These are phyloP conservation scores for Tribolium freemani DNA, from an alignment of 2,888 invertebrate genomes.

Conservation along the genomic window DNA sequence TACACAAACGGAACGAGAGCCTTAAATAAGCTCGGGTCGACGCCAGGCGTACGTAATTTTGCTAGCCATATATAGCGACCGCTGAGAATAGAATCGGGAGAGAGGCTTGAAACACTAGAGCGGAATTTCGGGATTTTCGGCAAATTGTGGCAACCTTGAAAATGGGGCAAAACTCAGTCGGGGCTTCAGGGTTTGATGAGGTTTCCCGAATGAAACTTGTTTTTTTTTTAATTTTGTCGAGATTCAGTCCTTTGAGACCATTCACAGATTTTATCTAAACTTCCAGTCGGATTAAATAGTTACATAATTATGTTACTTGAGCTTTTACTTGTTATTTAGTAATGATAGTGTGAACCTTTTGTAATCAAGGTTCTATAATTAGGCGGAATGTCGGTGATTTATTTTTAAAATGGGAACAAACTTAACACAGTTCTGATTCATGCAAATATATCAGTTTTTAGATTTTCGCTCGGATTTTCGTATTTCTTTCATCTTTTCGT, in stretches of 20 bases:
- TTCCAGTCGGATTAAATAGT: no score
- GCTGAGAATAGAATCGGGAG: slow-evolving; percentile 60
- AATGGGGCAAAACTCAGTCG: neutral
- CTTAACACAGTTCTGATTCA: slow-evolving; percentile 8
- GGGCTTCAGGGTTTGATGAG: neutral
- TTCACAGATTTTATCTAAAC: no score
- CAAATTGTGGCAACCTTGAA: neutral
- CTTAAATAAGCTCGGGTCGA: slow-evolving; percentile 63
- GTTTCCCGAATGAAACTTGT: neutral
- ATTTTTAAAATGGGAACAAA: slow-evolving; percentile 19
- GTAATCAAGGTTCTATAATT: neutral
- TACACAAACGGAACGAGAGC: slow-evolving; percentile 42
- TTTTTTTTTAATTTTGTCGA: no score
- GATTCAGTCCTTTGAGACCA: no score
- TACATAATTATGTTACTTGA: neutral
- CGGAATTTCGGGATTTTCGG: neutral
- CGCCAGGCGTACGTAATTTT: slow-evolving; percentile 51
- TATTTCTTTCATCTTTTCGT: no score
- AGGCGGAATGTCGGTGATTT: neutral
- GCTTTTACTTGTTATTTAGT: neutral
- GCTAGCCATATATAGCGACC: slow-evolving; percentile 62
- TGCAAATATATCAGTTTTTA: neutral
- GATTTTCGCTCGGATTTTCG: no score
- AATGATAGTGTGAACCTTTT: neutral
- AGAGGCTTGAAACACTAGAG: neutral